Base-by-base conservation (phyloP, 2,113 vertebrate genomes). In the Alethe diademata region DNA sequence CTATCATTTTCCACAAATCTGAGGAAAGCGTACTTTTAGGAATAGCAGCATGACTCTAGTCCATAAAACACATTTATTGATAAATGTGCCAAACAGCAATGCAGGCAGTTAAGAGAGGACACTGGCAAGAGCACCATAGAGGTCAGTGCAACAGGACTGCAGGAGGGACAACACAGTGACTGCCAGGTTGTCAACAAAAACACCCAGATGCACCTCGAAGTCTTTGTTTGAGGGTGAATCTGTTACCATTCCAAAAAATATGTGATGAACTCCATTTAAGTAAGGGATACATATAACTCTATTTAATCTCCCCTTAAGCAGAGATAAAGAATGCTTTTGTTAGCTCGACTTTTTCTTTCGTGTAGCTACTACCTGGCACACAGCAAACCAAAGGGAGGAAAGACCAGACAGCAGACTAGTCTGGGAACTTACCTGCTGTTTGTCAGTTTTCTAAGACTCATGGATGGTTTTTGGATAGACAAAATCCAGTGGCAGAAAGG, bases 1-100 rank as follows among this genome's bases (percentile, higher is more conserved):
- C 79, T 89, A 91, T 93, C 80, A 42, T 95, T 95, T 97, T 43
- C 76, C 65, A 86, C 72, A 83, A 60, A 69, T 88, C 75, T 90
- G 78, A 80, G 82, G 67, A 66, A 89, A 91, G 87, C 14, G 6
- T 65, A 61, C 89, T 76, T 88, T 92, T 45, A 94, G 78, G 78
- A 95, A 86, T 9, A 88, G 90, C 78, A 94, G 67, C 4, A 0
- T 47, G 61, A 84, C 48, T 88, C 40, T 24, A 69, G 57, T 35
- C 38, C 79, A 36, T 78, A 45, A 88, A 86, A 35, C 35, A 84
- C 43, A 24, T 76, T 73, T 83, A 33, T n/a, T 67, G 38, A 76
- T 42, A 31, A 73, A 61, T 8, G 22, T 84, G 36, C 35, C 48
- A 64, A 80, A 45, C 25, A 47, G 13, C 35, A 86, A n/a, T 7